Evolutionary conservation across 2,888 invertebrate species (phyloP).

Genomic region (Temnothorax ravouxi): DNA sequence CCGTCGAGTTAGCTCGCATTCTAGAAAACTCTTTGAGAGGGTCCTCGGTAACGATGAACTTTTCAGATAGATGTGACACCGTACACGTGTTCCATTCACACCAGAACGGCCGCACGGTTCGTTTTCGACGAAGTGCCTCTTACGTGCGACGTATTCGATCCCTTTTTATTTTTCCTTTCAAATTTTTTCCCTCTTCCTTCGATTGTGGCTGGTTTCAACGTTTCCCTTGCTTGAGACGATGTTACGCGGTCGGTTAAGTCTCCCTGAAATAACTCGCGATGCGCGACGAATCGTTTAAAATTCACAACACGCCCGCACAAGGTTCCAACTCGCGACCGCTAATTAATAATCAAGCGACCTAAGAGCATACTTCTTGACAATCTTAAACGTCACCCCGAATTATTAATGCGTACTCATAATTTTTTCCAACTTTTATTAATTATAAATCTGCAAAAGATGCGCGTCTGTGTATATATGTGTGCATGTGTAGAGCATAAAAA

Average conservation of each 20-base stretch:
- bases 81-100: slow-evolving; percentile 76
- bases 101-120: slow-evolving; percentile 36
- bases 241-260: slow-evolving; percentile 1
- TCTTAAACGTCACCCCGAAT: background rate
- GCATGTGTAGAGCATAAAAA: background rate
- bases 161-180: slow-evolving; percentile 48
- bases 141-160: slow-evolving; percentile 57
- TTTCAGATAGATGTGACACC: slow-evolving; percentile 75
- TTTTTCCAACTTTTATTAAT: slow-evolving; percentile 2
- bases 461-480: background rate
- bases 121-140: slow-evolving; percentile 45
- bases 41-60: slow-evolving; percentile 73
- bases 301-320: slow-evolving; percentile 20
- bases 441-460: background rate
- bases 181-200: slow-evolving; percentile 25
- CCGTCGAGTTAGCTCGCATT: slow-evolving; percentile 69
- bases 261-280: slow-evolving; percentile 17
- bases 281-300: slow-evolving; percentile 33
- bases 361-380: slow-evolving; percentile 1
- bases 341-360: slow-evolving; percentile 37
- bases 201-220: background rate
- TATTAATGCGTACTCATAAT: slow-evolving; percentile 4
- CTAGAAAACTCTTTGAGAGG: slow-evolving; percentile 74
- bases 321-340: background rate
- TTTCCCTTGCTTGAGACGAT: background rate